A percentile compares a stretch with the other conserved stretches of the same genome.
Evolutionary conservation across 2,888 invertebrate species (phyloP).

Genomic region (Adelphocoris suturalis): DNA sequence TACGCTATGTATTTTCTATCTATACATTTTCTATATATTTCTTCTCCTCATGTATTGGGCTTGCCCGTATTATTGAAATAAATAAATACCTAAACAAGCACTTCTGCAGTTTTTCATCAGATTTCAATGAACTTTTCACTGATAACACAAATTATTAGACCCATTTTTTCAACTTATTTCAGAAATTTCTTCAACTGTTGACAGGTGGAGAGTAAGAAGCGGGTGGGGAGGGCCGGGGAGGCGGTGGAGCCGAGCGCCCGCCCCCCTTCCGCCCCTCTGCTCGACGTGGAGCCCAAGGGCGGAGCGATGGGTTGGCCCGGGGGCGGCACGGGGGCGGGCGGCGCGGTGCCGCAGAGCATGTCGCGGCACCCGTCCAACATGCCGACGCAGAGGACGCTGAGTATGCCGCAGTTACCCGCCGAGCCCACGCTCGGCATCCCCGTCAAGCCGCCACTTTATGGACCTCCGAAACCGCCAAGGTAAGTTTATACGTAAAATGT

Average conservation of each 20-base stretch:
- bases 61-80: too few species aligned
- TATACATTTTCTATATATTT: too few species aligned
- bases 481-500: too few species aligned
- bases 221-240: constrained; percentile 61
- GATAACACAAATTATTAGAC: too few species aligned
- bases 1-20: too few species aligned
- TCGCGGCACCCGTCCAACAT: constrained; percentile 88
- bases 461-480: constrained; percentile 84
- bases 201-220: constrained; percentile 77
- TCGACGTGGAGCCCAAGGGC: constrained; percentile 82
- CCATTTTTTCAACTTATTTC: neutral
- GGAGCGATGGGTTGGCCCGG: constrained; percentile 30
- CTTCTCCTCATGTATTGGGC: too few species aligned
- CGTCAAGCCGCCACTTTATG: constrained; percentile 78
- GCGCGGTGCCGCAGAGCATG: constrained; percentile 86
- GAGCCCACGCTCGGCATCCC: constrained; percentile 76
- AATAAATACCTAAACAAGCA: too few species aligned
- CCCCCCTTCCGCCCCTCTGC: constrained; percentile 88
- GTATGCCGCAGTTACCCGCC: constrained; percentile 88
- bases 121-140: too few species aligned
- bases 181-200: neutral
- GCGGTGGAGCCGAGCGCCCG: constrained; percentile 80
- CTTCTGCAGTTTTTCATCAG: too few species aligned
- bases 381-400: constrained; percentile 85
- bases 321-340: constrained; percentile 77